A percentile compares a stretch with the other conserved stretches of the same genome.
These are phyloP conservation scores for Seriola dumerili DNA, from an alignment of 2,113 vertebrate species.

Conservation along the genomic window DNA sequence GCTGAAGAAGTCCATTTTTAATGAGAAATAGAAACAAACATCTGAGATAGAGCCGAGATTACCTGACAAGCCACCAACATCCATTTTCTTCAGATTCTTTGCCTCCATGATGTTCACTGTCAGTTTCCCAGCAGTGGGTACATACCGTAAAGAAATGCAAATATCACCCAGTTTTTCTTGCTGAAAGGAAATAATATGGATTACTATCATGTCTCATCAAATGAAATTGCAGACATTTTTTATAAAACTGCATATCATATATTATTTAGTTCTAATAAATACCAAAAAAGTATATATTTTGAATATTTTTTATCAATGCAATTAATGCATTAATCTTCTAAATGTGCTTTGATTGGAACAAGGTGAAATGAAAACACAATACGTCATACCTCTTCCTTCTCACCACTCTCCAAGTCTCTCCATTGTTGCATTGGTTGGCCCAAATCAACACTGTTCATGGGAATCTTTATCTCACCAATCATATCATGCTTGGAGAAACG, in stretches of 20 bases:
- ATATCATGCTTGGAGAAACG: slow-evolving; percentile 93
- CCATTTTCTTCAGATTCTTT: slow-evolving; percentile 94
- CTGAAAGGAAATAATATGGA: slow-evolving; percentile 53
- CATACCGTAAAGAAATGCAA: slow-evolving; percentile 92
- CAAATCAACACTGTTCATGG: slow-evolving; percentile 91
- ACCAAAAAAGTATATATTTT: neutral
- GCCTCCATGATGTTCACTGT: slow-evolving; percentile 92
- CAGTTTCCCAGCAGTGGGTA: slow-evolving; percentile 92
- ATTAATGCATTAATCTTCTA: neutral
- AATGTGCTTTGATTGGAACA: neutral
- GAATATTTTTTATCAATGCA: neutral
- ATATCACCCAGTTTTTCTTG: slow-evolving; percentile 91
- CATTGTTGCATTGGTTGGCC: slow-evolving; percentile 89
- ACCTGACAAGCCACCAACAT: slow-evolving; percentile 92
- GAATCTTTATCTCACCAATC: slow-evolving; percentile 91
- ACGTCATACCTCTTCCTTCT: slow-evolving; percentile 89
- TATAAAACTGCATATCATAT: neutral
- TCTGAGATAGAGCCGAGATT: slow-evolving; percentile 12
- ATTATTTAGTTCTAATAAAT: neutral
- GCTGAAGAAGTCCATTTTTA: neutral
- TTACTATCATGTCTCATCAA: neutral
- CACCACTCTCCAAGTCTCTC: slow-evolving; percentile 88
- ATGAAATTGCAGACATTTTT: neutral
- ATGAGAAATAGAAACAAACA: neutral
- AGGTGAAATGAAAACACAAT: neutral